These are phyloP conservation scores for Phalacrocorax carbo DNA, from an alignment of 2,113 vertebrate genomes.

Conservation along the genomic window DNA sequence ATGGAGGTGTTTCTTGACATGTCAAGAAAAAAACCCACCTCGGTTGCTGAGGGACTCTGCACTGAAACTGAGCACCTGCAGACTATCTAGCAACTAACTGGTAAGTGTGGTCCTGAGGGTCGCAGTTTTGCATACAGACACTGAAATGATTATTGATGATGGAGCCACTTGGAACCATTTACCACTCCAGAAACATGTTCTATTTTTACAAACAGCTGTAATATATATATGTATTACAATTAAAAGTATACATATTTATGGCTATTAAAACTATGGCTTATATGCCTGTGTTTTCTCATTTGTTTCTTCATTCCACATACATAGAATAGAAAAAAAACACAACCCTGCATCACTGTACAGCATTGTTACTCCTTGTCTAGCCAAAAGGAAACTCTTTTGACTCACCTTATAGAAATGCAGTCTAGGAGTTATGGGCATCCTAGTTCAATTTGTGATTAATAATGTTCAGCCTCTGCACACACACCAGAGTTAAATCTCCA, in stretches of 20 bases:
- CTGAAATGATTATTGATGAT: background rate
- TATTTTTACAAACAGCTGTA: background rate
- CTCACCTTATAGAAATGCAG: background rate
- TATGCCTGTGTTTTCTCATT: background rate
- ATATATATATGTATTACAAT: background rate
- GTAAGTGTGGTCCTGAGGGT: background rate
- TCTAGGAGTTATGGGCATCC: background rate
- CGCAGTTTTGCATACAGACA: background rate
- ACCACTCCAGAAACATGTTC: background rate
- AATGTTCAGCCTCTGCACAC: background rate
- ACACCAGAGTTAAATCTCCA: background rate
- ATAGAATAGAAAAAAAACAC: background rate
- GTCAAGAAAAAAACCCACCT: background rate
- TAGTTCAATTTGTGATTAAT: background rate
- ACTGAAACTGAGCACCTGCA: background rate
- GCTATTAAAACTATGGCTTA: background rate
- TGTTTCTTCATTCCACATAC: background rate
- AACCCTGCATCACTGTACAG: background rate
- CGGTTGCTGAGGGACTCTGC: background rate
- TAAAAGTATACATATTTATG: fast-evolving
- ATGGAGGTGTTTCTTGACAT: background rate
- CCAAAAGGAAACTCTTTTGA: background rate
- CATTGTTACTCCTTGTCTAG: background rate
- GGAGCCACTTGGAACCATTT: background rate
- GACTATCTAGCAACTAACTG: background rate